Conservation (phyloP, 2,113 vertebrate genomes). For the Castor canadensis region DNA sequence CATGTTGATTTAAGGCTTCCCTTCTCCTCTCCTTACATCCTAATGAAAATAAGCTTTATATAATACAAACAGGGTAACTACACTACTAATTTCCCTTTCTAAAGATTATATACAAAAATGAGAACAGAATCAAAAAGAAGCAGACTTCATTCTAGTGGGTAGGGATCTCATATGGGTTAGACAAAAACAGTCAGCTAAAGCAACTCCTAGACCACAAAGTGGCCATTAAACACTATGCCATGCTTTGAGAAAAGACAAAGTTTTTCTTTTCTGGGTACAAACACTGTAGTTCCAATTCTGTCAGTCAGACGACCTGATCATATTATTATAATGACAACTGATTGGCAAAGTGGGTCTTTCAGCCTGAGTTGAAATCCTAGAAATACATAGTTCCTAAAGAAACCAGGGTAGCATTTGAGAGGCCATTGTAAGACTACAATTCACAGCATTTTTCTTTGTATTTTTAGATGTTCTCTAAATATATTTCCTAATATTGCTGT, state of each 20-base stretch:
- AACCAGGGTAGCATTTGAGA: background rate
- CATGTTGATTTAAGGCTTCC: background rate
- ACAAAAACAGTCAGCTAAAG: no score
- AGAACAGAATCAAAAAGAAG: background rate
- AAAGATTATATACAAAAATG: background rate
- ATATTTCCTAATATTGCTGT: background rate
- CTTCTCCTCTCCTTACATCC: background rate
- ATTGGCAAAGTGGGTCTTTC: background rate
- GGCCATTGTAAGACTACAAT: background rate
- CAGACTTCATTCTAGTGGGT: fast-evolving
- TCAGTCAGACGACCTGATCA: background rate
- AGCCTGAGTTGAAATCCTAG: background rate
- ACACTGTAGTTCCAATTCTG: fast-evolving
- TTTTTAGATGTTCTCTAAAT: background rate
- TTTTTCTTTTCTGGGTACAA: no score
- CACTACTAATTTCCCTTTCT: background rate
- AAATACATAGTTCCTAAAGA: background rate
- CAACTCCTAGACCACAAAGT: no score
- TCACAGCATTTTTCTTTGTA: background rate
- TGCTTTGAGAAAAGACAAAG: background rate
- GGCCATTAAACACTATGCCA: background rate
- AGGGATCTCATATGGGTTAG: background rate
- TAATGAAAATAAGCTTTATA: background rate
- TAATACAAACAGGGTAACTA: background rate
- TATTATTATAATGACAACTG: background rate